These are phyloP conservation scores for Psix sp. DNA, from an alignment of 1,140 invertebrate genomes.

Conservation along the genomic window DNA sequence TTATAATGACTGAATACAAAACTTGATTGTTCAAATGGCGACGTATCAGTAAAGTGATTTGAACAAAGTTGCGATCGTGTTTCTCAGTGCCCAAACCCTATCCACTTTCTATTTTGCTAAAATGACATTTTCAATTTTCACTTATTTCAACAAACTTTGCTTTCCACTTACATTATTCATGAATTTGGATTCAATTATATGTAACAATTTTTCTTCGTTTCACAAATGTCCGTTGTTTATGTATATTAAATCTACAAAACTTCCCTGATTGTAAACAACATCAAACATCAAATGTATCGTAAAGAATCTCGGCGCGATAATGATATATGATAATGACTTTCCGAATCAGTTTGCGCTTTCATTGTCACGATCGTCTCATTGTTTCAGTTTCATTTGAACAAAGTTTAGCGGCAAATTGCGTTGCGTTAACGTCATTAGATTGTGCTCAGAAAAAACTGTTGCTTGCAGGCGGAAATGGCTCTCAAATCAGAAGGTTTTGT, in stretches of 20 bases:
- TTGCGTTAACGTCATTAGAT: slow-evolving; percentile 36
- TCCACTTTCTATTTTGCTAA: slow-evolving; percentile 34
- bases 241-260: slow-evolving; percentile 64
- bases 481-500: slow-evolving; percentile 94
- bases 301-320: too few relatives aligned
- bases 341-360: slow-evolving; percentile 34
- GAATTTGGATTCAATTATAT: slow-evolving; percentile 3
- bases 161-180: neutral
- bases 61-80: slow-evolving; percentile 36
- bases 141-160: neutral
- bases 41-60: slow-evolving; percentile 46
- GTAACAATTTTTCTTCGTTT: slow-evolving; percentile 16
- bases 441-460: slow-evolving; percentile 57
- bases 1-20: slow-evolving; percentile 25
- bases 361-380: slow-evolving; percentile 42
- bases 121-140: slow-evolving; percentile 4
- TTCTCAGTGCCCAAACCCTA: slow-evolving; percentile 47
- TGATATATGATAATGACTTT: too few relatives aligned
- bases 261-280: slow-evolving; percentile 61
- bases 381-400: slow-evolving; percentile 50
- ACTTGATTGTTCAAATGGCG: slow-evolving; percentile 33
- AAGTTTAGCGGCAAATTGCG: slow-evolving; percentile 47
- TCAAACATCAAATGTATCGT: too few relatives aligned
- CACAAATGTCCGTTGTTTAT: slow-evolving; percentile 42
- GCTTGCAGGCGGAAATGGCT: slow-evolving; percentile 92